Base-by-base conservation (phyloP, 2,888 invertebrate genomes). In the Nasonia oneida region DNA sequence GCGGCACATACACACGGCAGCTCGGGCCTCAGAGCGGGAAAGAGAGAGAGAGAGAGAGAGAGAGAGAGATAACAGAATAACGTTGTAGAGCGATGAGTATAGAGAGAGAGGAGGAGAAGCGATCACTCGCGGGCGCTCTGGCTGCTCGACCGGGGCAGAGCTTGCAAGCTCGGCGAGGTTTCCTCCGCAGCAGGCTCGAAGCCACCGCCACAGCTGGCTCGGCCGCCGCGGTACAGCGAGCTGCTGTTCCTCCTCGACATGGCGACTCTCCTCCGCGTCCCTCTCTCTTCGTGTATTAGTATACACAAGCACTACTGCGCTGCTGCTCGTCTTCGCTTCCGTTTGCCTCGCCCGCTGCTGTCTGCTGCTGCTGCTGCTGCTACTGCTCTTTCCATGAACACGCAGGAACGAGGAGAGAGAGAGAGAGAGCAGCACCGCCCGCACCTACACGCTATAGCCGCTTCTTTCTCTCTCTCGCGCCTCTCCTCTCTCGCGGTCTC, bases 191-290 rank as follows among this genome's bases (percentile, higher is more conserved):
- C 42, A 0, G 39, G 39, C 39, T 4, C 39, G 4, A 39, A 39
- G 29, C 53, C 18, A 8, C 37, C n/a, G 42, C 78, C 42, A 8
- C 47, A 23, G 15, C 47, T 18, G 12, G 23, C 39, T 23, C 64
- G 18, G 42, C 71, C n/a, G n/a, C 57, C 12, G 39, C 29, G n/a
- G 61, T 57, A 57, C 61, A 10, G 61, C 67, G 3, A n/a, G 29
- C 67, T 14, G 67, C 29, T n/a, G 57, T 61, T 67, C 33, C 67
- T 67, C 29, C 67, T 29, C 67, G 67, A 67, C 67, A 67, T 67
- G 67, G 67, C 67, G 67, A 61, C 18, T 18, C 14, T 5, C 18
- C 61, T 10, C 18, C 12, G 6, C 3, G 5, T 0, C 8, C 3
- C 61, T n/a, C 23, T 50, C 15, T 15, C 57, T 57, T n/a, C n/a